Base-by-base conservation (phyloP, 2,113 vertebrate genomes). In the Agelaius phoeniceus region DNA sequence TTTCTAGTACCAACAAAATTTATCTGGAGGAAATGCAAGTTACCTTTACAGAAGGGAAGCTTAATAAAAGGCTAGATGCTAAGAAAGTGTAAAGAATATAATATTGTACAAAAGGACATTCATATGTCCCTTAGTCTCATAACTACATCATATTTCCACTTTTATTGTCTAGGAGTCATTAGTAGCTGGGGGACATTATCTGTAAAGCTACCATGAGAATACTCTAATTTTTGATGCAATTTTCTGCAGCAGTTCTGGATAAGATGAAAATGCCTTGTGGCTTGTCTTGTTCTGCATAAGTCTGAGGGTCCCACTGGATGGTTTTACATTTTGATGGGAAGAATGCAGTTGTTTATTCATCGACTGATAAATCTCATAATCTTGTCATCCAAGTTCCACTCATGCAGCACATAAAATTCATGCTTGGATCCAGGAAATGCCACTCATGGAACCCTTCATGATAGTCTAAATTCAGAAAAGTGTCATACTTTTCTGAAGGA, bases 61-160 rank as follows among this genome's bases (percentile, higher is more conserved):
- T 79, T 69, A 71, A 28, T 66, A 55, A 85, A 87, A 67, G 24
- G 11, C 15, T 65, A 59, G 12, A 23, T 66, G 6, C 5, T 54
- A 62, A 75, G 27, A 39, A 72, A 52, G 8, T 0, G 0, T 21
- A 61, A 24, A 82, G 33, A 54, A 27, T 44, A 49, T 9, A 58
- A 37, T 33, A 24, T 7, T 33, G 3, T 65, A 33, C 23, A 39
- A 59, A 49, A 19, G 16, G 41, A 30, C 21, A 35, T 46, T 83
- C 6, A 39, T 55, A 15, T 72, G 79, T 30, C 12, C 7, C 15
- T 86, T 58, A 63, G 30, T 9, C 20, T 82, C 66, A n/a, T 37
- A 65, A 41, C 16, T 77, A 72, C 15, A 48, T 61, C 2, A 22
- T 55, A 72, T 48, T 86, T 94, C 15, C 15, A 52, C 6, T 89